phyloP scores from a whole-genome alignment of 2,888 invertebrate genomes.

The Cyclophora albipunctata region DNA sequence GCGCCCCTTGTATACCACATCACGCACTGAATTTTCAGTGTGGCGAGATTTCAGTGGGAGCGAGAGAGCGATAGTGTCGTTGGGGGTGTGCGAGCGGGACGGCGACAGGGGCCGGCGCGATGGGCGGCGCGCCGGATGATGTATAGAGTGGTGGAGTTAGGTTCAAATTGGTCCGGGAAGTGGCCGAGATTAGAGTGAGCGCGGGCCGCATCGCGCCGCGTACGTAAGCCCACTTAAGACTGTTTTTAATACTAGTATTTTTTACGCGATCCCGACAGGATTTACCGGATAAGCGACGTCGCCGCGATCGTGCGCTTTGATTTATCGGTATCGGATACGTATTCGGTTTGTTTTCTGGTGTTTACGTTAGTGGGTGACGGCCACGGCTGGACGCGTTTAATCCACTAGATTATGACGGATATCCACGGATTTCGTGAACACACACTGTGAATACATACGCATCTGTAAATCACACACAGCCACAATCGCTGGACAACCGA shows the following conservation, averaged over 20 bases:
- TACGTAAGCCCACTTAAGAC: conserved; percentile 82
- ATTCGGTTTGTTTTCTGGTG: conserved; percentile 65
- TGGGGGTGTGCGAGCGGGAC: conserved; percentile 38
- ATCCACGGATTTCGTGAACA: conserved; percentile 62
- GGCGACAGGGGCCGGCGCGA: conserved; percentile 43
- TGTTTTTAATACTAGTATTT: conserved; percentile 83
- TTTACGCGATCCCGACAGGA: conserved; percentile 75
- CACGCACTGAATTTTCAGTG: conserved; percentile 62
- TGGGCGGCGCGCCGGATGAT: conserved; percentile 77
- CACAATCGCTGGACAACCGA: conserved; percentile 16
- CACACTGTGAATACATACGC: conserved; percentile 49
- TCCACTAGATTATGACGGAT: conserved; percentile 71
- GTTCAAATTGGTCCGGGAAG: conserved; percentile 85
- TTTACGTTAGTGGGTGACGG: conserved; percentile 72
- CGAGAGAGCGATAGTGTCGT: conserved; percentile 29
- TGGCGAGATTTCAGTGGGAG: conserved; percentile 60
- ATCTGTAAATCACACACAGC: conserved; percentile 38
- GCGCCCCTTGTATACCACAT: conserved; percentile 37
- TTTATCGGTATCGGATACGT: conserved; percentile 72
- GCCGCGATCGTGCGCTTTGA: conserved; percentile 73
- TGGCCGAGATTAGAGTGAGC: conserved; percentile 82
- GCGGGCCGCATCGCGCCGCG: conserved; percentile 79
- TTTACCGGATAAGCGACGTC: conserved; percentile 73
- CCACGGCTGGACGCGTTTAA: conserved; percentile 59
- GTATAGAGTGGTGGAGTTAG: conserved; percentile 84